These are phyloP conservation scores for Drosophila barbarae DNA, from an alignment of 2,888 invertebrate species.

Conservation along the genomic window DNA sequence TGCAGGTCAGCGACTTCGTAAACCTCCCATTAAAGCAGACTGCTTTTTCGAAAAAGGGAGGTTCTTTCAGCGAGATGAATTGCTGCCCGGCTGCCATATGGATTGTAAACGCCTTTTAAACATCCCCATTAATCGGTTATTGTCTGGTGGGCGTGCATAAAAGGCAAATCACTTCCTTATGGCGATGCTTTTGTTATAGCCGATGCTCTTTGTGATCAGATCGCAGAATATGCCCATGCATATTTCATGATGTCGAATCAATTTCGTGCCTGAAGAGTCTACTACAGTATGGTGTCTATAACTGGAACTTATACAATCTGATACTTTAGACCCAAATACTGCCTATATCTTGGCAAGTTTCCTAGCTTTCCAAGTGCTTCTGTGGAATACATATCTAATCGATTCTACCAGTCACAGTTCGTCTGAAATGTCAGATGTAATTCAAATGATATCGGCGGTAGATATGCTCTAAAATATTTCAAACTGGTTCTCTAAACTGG, in stretches of 20 bases:
- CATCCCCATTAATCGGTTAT: constrained; percentile 22
- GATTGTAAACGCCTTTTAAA: constrained; percentile 9
- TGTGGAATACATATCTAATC: not conserved
- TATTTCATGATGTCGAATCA: constrained; percentile 45
- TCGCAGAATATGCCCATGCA: constrained; percentile 31
- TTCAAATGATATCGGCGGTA: not conserved
- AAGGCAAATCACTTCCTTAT: constrained; percentile 34
- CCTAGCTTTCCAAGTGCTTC: not conserved
- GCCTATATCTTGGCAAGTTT: not conserved
- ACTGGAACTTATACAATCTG: not conserved
- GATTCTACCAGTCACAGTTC: not conserved
- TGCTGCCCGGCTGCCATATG: constrained; percentile 6
- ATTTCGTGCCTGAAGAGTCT: constrained; percentile 16
- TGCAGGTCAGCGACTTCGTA: constrained; percentile 21
- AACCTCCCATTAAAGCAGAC: constrained; percentile 1
- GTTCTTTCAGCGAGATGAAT: constrained; percentile 22
- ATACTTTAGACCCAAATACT: too few relatives aligned
- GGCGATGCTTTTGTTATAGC: constrained; percentile 10
- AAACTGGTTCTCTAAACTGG: constrained; percentile 44
- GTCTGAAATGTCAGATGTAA: not conserved
- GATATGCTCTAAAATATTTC: constrained; percentile 8
- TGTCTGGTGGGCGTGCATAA: constrained; percentile 40
- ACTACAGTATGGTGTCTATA: not conserved
- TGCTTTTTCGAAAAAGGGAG: not conserved
- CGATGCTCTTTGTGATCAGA: constrained; percentile 38